Base-by-base conservation (phyloP, 1,140 invertebrate genomes). In the Callitettix versicolor region DNA sequence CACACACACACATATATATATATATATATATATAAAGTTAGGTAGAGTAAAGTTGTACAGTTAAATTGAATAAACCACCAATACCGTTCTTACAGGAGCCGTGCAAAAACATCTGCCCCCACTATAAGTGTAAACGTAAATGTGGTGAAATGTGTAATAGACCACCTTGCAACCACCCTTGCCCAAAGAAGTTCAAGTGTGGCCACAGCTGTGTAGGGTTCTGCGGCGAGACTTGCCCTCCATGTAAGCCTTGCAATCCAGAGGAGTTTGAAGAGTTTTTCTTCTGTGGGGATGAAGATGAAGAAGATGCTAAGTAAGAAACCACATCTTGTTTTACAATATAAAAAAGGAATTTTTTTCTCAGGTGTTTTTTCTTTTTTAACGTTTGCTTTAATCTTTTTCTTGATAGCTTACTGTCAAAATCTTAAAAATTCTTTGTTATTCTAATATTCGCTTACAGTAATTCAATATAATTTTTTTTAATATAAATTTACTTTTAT, bases 221-320 rank as follows among this genome's bases (percentile, higher is more conserved):
- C 48, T 86, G 85, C 69, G 81, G 81, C 12, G 84, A 87, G 65
- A 68, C 71, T 60, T 77, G 76, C 65, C 76, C 71, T 67, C 73
- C 66, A 44, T 51, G 48, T 17, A 36, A 51, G 48, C 14, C 15
- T 6, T 51, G 48, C 17, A 17, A 11, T 26, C 48, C 48, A 2
- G 48, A 51, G 36, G 30, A 15, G 30, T 51, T 17, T 26, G 33
- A 51, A 5, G 22, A 15, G 15, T 51, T 51, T 21, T 26, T 26
- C 15, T 14, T 3, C 17, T 57, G 66, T 59, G 79, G 79, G 6
- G 72, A 69, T 61, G 74, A 77, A 60, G 77, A 75, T 56, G 75
- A 77, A 1, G 69, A 72, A 24, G 69, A 77, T 62, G 76, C 74
- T n/a, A 72, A 69, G 74, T 77, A 66, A 55, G n/a, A n/a, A 58